Base-by-base conservation (phyloP, 2,888 invertebrate genomes). In the Cremastobaeus sp. region DNA sequence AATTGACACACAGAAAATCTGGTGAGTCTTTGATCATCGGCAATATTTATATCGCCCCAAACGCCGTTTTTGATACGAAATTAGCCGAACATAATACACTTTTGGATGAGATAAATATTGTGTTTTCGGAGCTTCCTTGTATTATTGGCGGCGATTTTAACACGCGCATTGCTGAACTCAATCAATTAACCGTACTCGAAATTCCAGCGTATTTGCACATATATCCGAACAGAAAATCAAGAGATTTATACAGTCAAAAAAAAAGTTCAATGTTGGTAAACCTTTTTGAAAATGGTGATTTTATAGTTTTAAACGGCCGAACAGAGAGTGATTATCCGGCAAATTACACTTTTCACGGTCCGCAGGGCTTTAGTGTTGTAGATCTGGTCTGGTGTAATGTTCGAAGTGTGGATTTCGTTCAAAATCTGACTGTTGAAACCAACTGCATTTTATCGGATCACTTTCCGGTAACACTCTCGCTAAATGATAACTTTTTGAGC, bases 251-350 rank as follows among this genome's bases (percentile, higher is more conserved):
- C 15, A 2, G 15, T 1, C 1, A 2, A 9, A 30, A 30, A 17
- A 32, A 48, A 48, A 14, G 48, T 2, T 1, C 15, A 1, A 2
- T n/a, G 1, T 32, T 48, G n/a, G 9, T n/a, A 15, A 9, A 30
- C 6, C n/a, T 48, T 32, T 48, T 48, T 12, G 48, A 48, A 48
- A 17, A n/a, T 18, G 6, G 9, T 14, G 15, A 37, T 25, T 52
- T 37, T 52, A 9, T 52, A 14, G 6, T 52, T 12, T 15, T 52
- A 14, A 52, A 52, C 25, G 52, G 52, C 14, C 20, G 52, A 14
- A 37, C 37, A n/a, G 0, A 0, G 12, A 21, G 37, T 25, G 52
- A 52, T 25, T 52, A 14, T 9, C 52, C 52, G 1, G 52, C 52
- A 8, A 9, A 37, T 9, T 52, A 9, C 12, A 52, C 52, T 1